phyloP scores from a whole-genome alignment of 1,140 invertebrate genomes.

The Drosophila aff. region DNA sequence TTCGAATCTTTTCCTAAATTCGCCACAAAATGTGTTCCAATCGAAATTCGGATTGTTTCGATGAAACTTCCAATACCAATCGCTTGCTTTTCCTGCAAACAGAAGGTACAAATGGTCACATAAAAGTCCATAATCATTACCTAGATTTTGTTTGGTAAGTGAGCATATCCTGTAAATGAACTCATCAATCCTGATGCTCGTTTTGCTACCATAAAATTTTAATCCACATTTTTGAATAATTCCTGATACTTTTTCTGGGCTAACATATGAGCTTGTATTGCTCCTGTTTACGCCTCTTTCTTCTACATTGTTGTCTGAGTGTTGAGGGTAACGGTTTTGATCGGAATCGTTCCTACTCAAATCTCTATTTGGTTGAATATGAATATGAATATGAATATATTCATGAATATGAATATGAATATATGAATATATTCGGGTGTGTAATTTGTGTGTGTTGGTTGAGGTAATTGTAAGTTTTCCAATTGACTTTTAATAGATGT shows the following conservation, averaged over 20 bases:
- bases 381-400: too few relatives aligned
- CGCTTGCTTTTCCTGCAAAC: neutral
- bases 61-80: neutral
- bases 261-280: neutral
- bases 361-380: neutral
- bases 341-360: neutral
- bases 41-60: neutral
- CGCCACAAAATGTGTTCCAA: neutral
- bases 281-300: neutral
- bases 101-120: constrained; percentile 6
- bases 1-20: neutral
- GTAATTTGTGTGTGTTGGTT: neutral
- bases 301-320: neutral
- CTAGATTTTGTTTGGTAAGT: neutral
- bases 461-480: neutral
- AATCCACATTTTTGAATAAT: constrained; percentile 3
- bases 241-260: neutral
- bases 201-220: neutral
- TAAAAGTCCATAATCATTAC: neutral
- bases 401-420: too few relatives aligned
- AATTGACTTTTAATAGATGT: neutral
- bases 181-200: constrained; percentile 1
- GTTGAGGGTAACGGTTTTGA: neutral
- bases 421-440: too few relatives aligned
- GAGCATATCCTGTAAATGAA: constrained; percentile 3